phyloP scores from a whole-genome alignment of 2,113 vertebrate species.

The Platysteira castanea region DNA sequence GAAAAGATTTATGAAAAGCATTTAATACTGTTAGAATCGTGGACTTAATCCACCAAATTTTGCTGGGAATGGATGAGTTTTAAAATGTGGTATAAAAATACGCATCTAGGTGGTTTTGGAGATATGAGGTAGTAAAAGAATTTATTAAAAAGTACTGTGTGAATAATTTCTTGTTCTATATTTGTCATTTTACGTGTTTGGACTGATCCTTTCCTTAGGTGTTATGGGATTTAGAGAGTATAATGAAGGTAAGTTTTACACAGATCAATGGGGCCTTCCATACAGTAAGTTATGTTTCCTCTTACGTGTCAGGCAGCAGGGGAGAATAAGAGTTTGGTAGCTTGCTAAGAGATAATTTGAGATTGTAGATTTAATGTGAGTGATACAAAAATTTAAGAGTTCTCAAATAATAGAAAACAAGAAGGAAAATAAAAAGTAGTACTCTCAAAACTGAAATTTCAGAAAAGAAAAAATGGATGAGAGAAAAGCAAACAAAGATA shows the following conservation, averaged over 20 bases:
- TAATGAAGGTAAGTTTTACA: conserved; percentile 61
- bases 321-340: not conserved
- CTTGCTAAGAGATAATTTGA: not conserved
- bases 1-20: not conserved
- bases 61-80: not conserved
- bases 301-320: not conserved
- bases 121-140: not conserved
- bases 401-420: not conserved
- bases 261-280: conserved; percentile 31
- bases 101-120: not conserved
- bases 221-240: conserved; percentile 58
- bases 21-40: not conserved
- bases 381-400: not conserved
- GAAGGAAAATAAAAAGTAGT: not conserved
- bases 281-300: conserved; percentile 51
- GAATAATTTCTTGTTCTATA: conserved; percentile 52
- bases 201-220: conserved; percentile 54
- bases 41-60: not conserved
- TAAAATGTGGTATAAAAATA: not conserved
- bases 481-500: not conserved
- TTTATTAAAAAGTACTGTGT: not conserved
- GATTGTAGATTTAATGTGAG: not conserved
- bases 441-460: not conserved
- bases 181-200: conserved; percentile 58
- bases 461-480: not conserved